Base-by-base conservation (phyloP, 2,888 invertebrate genomes). In the Drosophila borealis region DNA sequence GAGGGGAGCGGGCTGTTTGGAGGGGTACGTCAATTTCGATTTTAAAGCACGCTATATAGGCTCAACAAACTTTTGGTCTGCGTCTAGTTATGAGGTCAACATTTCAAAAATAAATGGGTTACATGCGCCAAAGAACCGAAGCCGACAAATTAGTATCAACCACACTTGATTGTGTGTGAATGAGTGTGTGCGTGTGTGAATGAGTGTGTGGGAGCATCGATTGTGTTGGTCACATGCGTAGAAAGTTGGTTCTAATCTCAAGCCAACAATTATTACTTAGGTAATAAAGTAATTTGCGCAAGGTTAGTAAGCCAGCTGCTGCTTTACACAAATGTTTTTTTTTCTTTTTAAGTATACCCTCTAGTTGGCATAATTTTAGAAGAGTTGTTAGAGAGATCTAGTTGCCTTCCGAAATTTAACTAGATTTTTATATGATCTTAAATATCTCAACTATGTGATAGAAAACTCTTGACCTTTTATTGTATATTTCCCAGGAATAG, bases 31-130 rank as follows among this genome's bases (percentile, higher is more conserved):
- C 49, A 66, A 72, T 65, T 74, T 69, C 56, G 68, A 76, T 68
- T 74, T 76, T 75, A 65, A 78, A 75, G 69, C 72, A 78, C 65
- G 62, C 78, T 66, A 81, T 66, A 78, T 78, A 78, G 78, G 78
- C 78, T 66, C 73, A 66, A 70, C 73, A 65, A 57, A 60, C 67
- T 67, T 64, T 13, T 29, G 41, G 55, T 67, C 63, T 54, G 46
- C 49, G 71, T 63, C 39, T 67, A 67, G 70, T 74, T 88, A 88
- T 85, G 85, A 85, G 84, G 85, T 85, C 88, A 85, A 85, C 86
- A 77, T 78, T 85, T 86, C 72, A 56, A 79, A 88, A 88, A 85
- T 88, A 88, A 86, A 85, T 88, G 63, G 79, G 75, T 85, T 88
- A 85, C 80, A 82, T 85, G 56, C 54, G 67, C 71, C 78, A 48